A percentile compares a stretch with the other conserved stretches of the same genome.
Evolutionary conservation across 2,888 invertebrate species (phyloP).

Genomic region (Parnassius smintheus): DNA sequence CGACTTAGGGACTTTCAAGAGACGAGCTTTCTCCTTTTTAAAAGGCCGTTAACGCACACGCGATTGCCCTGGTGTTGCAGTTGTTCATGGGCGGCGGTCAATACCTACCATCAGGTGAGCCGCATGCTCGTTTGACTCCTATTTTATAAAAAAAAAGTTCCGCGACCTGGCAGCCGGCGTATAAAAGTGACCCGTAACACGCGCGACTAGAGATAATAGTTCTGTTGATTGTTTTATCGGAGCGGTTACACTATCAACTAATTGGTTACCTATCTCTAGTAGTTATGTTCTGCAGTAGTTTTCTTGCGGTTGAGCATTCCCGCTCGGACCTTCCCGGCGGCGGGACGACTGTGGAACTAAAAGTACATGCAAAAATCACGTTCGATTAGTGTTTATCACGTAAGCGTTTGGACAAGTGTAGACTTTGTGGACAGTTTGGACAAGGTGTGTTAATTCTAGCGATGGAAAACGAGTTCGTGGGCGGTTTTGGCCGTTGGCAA

Average conservation of each 20-base stretch:
- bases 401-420: too few relatives aligned
- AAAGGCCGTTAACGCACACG: too few relatives aligned
- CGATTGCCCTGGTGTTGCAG: too few relatives aligned
- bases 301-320: slow-evolving; percentile 29
- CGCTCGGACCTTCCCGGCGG: slow-evolving; percentile 39
- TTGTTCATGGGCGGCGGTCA: too few relatives aligned
- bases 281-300: slow-evolving; percentile 13
- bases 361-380: background rate
- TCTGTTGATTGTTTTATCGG: slow-evolving; percentile 22
- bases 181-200: slow-evolving; percentile 21
- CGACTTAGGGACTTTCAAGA: too few relatives aligned
- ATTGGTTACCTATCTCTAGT: slow-evolving; percentile 33
- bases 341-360: slow-evolving; percentile 31
- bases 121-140: too few relatives aligned
- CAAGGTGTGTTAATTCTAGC: background rate
- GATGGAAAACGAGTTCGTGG: slow-evolving; percentile 53
- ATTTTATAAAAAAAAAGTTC: slow-evolving; percentile 4
- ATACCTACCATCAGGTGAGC: too few relatives aligned
- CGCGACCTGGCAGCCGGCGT: slow-evolving; percentile 15
- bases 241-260: slow-evolving; percentile 35
- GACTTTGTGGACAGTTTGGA: background rate
- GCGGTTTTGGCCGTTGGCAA: slow-evolving; percentile 69
- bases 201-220: slow-evolving; percentile 19
- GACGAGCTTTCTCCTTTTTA: too few relatives aligned
- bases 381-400: background rate